Evolutionary conservation across 2,113 vertebrate genomes (phyloP).

Genomic region (Hemibagrus wyckioides): DNA sequence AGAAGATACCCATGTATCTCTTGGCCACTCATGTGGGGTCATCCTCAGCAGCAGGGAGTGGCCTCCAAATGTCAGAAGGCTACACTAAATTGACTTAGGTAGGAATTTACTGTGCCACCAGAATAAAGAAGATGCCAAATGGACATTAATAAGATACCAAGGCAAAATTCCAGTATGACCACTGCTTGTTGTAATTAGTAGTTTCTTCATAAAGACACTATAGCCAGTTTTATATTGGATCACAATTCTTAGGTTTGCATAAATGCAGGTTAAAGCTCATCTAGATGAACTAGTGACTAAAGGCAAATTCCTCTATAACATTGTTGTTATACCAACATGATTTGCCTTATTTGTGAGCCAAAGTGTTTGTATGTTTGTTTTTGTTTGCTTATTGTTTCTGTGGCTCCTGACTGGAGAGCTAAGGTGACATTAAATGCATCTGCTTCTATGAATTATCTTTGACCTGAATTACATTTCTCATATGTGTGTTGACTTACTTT

Average conservation of each 20-base stretch:
- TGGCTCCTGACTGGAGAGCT: not conserved
- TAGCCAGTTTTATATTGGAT: not conserved
- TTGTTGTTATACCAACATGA: not conserved
- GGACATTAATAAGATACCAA: not conserved
- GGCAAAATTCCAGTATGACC: not conserved
- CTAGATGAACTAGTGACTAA: not conserved
- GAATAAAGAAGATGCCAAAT: no score
- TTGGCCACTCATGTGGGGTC: no score
- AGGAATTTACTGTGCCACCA: no score
- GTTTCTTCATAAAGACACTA: not conserved
- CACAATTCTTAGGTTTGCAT: not conserved
- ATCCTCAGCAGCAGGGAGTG: no score
- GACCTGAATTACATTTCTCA: not conserved
- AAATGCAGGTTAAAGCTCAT: not conserved
- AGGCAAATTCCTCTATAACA: not conserved
- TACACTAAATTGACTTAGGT: no score
- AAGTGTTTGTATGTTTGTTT: not conserved
- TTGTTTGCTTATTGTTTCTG: not conserved
- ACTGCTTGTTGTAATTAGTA: not conserved
- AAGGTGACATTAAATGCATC: not conserved
- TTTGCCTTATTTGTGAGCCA: not conserved
- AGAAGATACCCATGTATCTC: no score
- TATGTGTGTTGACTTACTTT: conserved; percentile 36
- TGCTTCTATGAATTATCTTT: not conserved
- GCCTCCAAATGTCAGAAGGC: no score